These are phyloP conservation scores for Brachirus orientalis DNA, from an alignment of 2,113 vertebrate species.

Conservation along the genomic window DNA sequence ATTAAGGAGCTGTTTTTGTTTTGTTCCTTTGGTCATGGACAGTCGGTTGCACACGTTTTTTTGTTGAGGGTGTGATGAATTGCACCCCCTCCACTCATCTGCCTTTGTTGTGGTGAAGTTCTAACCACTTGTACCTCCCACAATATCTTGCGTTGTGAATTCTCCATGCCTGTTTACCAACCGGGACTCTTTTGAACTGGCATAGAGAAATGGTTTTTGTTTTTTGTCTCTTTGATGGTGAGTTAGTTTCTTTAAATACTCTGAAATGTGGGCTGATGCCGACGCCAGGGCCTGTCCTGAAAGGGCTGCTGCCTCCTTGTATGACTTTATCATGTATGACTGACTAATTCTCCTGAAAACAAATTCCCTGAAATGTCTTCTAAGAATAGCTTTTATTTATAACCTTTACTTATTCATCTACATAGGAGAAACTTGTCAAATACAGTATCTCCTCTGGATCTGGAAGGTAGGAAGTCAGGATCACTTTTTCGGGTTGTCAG, in stretches of 20 bases:
- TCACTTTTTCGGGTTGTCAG: too few species aligned
- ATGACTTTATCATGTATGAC: not conserved
- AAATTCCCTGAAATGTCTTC: not conserved
- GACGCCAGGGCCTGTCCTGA: slow-evolving; percentile 47
- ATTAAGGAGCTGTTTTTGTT: slow-evolving; percentile 73
- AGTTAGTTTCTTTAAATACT: slow-evolving; percentile 70
- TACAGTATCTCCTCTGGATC: not conserved
- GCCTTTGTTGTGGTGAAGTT: slow-evolving; percentile 78
- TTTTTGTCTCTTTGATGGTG: slow-evolving; percentile 78
- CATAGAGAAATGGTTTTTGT: slow-evolving; percentile 71
- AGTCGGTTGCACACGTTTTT: slow-evolving; percentile 78
- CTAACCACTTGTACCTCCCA: slow-evolving; percentile 70
- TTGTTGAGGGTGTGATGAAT: slow-evolving; percentile 77
- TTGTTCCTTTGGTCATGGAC: slow-evolving; percentile 77
- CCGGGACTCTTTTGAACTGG: slow-evolving; percentile 72
- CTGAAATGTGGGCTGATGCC: slow-evolving; percentile 45
- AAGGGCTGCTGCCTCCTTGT: slow-evolving; percentile 32
- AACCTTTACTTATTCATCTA: too few species aligned
- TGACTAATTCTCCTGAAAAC: not conserved
- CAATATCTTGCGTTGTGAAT: slow-evolving; percentile 71
- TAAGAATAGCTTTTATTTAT: too few species aligned
- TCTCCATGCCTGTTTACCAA: slow-evolving; percentile 72
- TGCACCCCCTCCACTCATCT: slow-evolving; percentile 65
- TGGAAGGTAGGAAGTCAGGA: not conserved
- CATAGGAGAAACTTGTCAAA: too few species aligned